Evolutionary conservation across 2,888 invertebrate genomes (phyloP).

Genomic region (Tanypteryx hageni): DNA sequence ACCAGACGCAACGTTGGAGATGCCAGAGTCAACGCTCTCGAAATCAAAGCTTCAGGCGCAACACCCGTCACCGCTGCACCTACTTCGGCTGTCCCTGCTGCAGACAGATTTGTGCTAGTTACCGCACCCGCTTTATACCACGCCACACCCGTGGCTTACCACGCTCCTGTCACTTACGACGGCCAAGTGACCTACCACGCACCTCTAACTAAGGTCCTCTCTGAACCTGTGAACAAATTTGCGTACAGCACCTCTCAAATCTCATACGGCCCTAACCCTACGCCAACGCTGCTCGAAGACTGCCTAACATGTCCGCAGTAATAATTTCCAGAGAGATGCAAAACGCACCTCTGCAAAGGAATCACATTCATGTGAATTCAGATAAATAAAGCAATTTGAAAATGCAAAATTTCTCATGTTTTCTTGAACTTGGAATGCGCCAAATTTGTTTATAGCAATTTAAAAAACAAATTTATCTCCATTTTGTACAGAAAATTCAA

Average conservation of each 20-base stretch:
- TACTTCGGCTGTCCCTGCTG: neutral
- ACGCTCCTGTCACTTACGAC: slow-evolving; percentile 52
- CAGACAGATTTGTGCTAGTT: neutral
- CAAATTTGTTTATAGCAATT: no score
- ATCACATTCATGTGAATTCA: neutral
- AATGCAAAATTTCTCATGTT: neutral
- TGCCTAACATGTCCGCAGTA: neutral
- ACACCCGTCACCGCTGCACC: neutral
- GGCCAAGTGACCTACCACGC: slow-evolving; percentile 63
- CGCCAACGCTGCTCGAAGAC: neutral
- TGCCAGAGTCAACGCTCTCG: neutral
- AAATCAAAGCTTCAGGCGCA: neutral
- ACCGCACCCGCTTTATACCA: slow-evolving; percentile 52
- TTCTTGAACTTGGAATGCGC: no score
- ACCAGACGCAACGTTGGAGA: neutral
- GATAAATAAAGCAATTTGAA: neutral
- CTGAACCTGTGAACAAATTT: slow-evolving; percentile 61
- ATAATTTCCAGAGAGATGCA: neutral
- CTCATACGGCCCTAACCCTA: neutral
- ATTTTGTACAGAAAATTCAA: no score
- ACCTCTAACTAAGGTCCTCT: slow-evolving; percentile 57
- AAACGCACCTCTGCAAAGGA: neutral
- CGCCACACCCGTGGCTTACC: slow-evolving; percentile 20
- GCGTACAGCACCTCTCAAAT: slow-evolving; percentile 21
- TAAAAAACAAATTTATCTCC: no score